Percentiles rank a stretch among this genome's conserved stretches.
phyloP scores from a whole-genome alignment of 2,888 invertebrate genomes.

The Dendrolimus pini region DNA sequence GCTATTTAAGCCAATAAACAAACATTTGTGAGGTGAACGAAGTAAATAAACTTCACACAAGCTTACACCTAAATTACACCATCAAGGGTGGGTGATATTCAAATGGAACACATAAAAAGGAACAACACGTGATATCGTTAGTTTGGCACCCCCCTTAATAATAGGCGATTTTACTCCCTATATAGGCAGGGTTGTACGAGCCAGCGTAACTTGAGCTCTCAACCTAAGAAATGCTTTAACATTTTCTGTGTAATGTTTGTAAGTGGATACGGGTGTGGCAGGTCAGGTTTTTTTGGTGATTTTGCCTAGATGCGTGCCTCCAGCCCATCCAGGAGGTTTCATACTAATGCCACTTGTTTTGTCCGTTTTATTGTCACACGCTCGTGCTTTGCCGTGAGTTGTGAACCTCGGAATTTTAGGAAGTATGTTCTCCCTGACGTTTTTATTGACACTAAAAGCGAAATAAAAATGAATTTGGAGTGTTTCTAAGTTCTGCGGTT shows the following conservation, averaged over 20 bases:
- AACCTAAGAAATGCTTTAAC: conserved; percentile 13
- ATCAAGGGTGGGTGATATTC: conserved; percentile 49
- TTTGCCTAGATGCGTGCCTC: conserved; percentile 52
- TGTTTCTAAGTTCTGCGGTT: conserved; percentile 55
- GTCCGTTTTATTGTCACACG: conserved; percentile 70
- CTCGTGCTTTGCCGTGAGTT: conserved; percentile 52
- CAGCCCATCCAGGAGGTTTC: conserved; percentile 51
- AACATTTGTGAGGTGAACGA: background rate
- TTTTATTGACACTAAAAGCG: conserved; percentile 63
- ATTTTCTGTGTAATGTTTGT: background rate
- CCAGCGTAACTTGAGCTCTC: conserved; percentile 37
- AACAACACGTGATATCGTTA: conserved; percentile 67
- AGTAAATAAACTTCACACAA: conserved; percentile 34
- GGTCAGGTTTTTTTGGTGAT: conserved; percentile 30
- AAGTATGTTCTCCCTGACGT: conserved; percentile 59
- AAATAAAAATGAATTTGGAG: conserved; percentile 60
- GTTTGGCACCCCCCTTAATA: conserved; percentile 71
- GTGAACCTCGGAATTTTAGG: conserved; percentile 50
- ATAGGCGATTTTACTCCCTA: conserved; percentile 63
- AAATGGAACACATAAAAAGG: conserved; percentile 67
- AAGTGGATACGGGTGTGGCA: conserved; percentile 15
- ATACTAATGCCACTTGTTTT: conserved; percentile 69
- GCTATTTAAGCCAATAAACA: too few species aligned
- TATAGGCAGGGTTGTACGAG: conserved; percentile 16
- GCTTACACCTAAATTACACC: conserved; percentile 55